Evolutionary conservation across 1,140 invertebrate genomes (phyloP).

Genomic region (Ladona fulva): DNA sequence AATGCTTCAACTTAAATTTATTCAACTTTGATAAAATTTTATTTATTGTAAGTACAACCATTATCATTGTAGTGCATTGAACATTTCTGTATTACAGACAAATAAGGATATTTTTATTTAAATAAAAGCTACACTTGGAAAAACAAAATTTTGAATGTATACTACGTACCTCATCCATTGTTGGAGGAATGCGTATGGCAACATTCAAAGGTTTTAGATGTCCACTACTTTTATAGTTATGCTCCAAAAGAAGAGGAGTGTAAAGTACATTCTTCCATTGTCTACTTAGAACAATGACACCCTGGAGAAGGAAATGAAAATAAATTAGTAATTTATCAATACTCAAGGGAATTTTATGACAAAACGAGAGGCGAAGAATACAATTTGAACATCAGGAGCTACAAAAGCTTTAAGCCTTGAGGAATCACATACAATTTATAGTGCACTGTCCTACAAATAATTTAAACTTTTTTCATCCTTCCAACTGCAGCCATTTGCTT

Average conservation of each 20-base stretch:
- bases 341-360: neutral
- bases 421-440: no score
- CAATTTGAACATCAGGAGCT: no score
- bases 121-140: conserved; percentile 13
- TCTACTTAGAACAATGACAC: conserved; percentile 82
- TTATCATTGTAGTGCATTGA: no score
- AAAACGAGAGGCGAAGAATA: neutral
- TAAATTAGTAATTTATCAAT: neutral
- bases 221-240: conserved; percentile 73
- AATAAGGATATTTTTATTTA: no score
- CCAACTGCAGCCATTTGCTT: no score
- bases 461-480: no score
- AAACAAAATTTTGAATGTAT: neutral
- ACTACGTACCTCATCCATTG: conserved; percentile 52
- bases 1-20: no score
- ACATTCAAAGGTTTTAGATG: conserved; percentile 71
- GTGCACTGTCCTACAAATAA: no score
- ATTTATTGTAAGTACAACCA: no score
- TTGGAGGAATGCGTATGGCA: conserved; percentile 74
- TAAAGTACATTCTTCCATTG: conserved; percentile 97
- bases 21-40: no score
- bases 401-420: no score
- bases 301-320: conserved; percentile 41
- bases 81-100: no score
- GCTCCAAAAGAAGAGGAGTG: conserved; percentile 81